Base-by-base conservation (phyloP, 1,140 invertebrate genomes). In the Lamellibrachia luymesi region DNA sequence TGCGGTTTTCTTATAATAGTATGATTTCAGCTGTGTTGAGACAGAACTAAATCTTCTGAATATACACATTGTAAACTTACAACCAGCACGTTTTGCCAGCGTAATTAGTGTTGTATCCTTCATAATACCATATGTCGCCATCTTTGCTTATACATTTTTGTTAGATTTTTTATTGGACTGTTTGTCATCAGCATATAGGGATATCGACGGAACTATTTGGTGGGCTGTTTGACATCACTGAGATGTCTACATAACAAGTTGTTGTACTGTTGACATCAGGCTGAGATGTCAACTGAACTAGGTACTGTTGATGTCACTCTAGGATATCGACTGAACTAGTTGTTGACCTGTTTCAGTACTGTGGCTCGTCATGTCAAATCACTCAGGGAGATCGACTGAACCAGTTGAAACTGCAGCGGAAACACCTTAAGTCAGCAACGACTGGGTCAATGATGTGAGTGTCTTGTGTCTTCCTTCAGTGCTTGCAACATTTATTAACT, bases 301-400 rank as follows among this genome's bases (percentile, higher is more conserved):
- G 50, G 38, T 50, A 91, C 38, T 91, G 90, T 91, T 49, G 7
- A 49, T 91, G 8, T 91, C 49, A 91, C 17, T 91, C 8, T 4
- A n/a, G 38, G 8, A 50, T n/a, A 4, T 91, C 10, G 25, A 50
- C 38, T 91, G 90, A 50, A 50, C 38, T 22, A 27, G 17, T 51
- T 91, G 50, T 50, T 49, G 50, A 0, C n/a, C 17, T 91, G 5
- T 80, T 80, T 80, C 64, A 80, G 64, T 80, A 10, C 17, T 80
- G 64, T 80, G 64, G 5, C 2, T 80, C 64, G 17, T 80, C 64
- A 22, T 80, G 64, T 80, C 64, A 80, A 8, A 92, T 92, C 92
- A 96, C 95, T 90, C 95, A 96, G 94, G 95, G 95, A 50, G 95
- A 96, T 93, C 95, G 95, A 94, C 92, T 96, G 50, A 96, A 96